A percentile compares a stretch with the other conserved stretches of the same genome.
Evolutionary conservation across 1,140 invertebrate species (phyloP).

Genomic region (Pinna nobilis): DNA sequence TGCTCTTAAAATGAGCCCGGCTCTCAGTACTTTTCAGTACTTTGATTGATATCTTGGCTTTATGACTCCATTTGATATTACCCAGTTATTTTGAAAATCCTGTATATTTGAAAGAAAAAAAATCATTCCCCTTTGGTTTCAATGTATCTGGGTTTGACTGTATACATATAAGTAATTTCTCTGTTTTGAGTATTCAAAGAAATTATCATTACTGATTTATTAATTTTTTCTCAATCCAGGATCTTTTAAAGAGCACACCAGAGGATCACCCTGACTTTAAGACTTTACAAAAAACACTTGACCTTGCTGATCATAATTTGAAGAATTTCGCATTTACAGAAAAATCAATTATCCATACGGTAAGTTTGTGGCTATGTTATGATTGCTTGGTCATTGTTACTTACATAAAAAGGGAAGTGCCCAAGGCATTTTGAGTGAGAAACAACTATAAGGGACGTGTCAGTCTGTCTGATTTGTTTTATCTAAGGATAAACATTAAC

Average conservation of each 20-base stretch:
- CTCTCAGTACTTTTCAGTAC: too few relatives aligned
- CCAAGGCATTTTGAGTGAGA: not conserved
- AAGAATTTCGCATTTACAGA: conserved; percentile 80
- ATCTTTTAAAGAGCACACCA: conserved; percentile 92
- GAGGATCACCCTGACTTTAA: conserved; percentile 88
- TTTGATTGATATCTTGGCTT: too few relatives aligned
- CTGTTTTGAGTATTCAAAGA: not conserved
- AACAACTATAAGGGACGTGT: not conserved
- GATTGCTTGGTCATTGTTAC: not conserved
- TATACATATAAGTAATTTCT: not conserved
- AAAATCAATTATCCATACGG: conserved; percentile 1
- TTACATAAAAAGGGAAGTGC: not conserved
- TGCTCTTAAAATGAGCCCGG: too few relatives aligned
- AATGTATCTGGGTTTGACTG: too few relatives aligned
- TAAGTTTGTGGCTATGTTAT: not conserved
- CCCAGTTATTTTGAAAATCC: too few relatives aligned
- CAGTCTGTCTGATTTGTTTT: not conserved
- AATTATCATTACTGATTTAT: not conserved
- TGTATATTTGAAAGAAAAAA: too few relatives aligned
- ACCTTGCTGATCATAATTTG: conserved; percentile 91
- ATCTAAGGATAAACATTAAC: not conserved
- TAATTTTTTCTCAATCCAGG: conserved; percentile 78
- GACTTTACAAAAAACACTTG: conserved; percentile 87
- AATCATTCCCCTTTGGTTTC: too few relatives aligned
- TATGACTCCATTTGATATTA: too few relatives aligned